These are phyloP conservation scores for Zelostemma sp. DNA, from an alignment of 1,140 invertebrate species.

Conservation along the genomic window DNA sequence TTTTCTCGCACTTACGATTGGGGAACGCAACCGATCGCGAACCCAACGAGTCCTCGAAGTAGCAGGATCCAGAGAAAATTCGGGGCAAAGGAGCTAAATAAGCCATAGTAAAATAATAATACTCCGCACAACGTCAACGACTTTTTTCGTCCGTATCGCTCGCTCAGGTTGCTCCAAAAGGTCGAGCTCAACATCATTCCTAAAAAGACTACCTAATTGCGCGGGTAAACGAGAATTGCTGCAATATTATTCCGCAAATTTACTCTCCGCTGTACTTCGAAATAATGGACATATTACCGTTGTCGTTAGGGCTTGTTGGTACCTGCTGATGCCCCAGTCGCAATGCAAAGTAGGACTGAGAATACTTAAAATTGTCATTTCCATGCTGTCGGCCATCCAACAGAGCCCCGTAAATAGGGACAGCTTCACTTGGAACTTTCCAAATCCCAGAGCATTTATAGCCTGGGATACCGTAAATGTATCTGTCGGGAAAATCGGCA, in stretches of 20 bases:
- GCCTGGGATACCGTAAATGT: conserved; percentile 96
- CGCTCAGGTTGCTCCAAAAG: conserved; percentile 96
- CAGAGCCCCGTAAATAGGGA: conserved; percentile 88
- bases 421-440: conserved; percentile 94
- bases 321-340: conserved; percentile 91
- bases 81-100: conserved; percentile 90
- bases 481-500: conserved; percentile 73
- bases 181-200: conserved; percentile 98
- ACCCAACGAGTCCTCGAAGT: conserved; percentile 91
- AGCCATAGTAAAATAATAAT: conserved; percentile 91
- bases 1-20: conserved; percentile 88
- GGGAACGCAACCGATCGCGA: conserved; percentile 96
- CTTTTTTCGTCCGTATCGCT: conserved; percentile 93
- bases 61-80: conserved; percentile 93
- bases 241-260: no score
- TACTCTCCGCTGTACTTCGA: no score
- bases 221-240: no score
- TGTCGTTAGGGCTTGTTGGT: conserved; percentile 81
- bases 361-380: conserved; percentile 97
- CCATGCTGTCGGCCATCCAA: conserved; percentile 99
- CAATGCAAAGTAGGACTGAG: conserved; percentile 93
- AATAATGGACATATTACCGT: conserved; percentile 73
- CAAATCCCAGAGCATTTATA: conserved; percentile 96
- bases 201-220: conserved; percentile 90
- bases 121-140: conserved; percentile 89